phyloP scores from a whole-genome alignment of 2,113 vertebrate species.

The Circaetus cinerascens region DNA sequence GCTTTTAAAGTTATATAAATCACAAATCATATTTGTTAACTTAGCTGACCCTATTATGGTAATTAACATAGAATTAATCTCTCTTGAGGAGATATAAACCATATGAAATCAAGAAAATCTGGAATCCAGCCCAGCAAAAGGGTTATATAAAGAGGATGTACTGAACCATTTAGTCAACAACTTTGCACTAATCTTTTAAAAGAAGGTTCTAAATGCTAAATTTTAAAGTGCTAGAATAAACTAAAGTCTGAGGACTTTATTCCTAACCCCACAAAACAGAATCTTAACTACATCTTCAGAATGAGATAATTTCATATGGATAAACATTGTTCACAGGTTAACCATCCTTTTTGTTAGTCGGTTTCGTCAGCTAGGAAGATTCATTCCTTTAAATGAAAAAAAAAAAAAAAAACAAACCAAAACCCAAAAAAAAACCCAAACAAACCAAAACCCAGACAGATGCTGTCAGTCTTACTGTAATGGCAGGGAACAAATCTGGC shows the following conservation, averaged over 20 bases:
- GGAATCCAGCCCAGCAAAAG: slow-evolving; percentile 43
- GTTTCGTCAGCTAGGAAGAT: not conserved
- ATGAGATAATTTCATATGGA: not conserved
- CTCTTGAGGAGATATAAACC: slow-evolving; percentile 18
- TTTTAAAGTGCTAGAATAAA: slow-evolving; percentile 13
- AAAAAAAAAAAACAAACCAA: too few species aligned
- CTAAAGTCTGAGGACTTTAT: not conserved
- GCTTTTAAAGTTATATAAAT: slow-evolving; percentile 15
- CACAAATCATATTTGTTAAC: not conserved
- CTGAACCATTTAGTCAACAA: slow-evolving; percentile 36
- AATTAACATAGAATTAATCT: slow-evolving; percentile 63
- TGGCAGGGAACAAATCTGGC: not conserved
- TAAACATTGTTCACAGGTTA: not conserved
- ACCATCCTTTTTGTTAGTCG: not conserved
- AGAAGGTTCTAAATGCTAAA: not conserved
- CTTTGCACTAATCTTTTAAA: slow-evolving; percentile 22
- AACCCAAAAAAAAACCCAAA: not conserved
- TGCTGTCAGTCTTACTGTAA: not conserved
- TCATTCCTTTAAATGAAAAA: not conserved
- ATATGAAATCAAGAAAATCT: slow-evolving; percentile 48
- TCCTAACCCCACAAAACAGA: not conserved
- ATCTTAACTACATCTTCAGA: not conserved
- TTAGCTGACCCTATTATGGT: slow-evolving; percentile 35
- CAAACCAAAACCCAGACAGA: not conserved
- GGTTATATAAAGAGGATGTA: slow-evolving; percentile 57